Evolutionary conservation across 2,797 vertebrate genomes (phyloP), one percentile per base, ranked within the genome.

Genomic region (Kryptolebias ocellatus): DNA sequence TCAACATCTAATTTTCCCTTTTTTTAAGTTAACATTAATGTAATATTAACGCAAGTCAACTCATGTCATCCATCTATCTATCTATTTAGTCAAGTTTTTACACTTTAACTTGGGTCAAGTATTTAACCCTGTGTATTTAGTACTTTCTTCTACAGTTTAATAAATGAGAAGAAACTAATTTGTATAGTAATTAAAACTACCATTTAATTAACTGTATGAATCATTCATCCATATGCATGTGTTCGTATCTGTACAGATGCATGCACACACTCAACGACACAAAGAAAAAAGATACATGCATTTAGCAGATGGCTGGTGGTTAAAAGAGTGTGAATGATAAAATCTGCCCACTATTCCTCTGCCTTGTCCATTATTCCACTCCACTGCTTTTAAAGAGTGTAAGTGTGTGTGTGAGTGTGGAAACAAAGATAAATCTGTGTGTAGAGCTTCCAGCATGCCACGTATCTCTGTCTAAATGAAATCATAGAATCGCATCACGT

Each of bases 281-380:
- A 71, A 59, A 64, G 53, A 42, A 72, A 75, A 74, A 70, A 70
- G 77, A 84, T 74, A 72, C 60, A 34, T 72, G 78, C 63, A 79
- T 88, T 87, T 83, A 84, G 79, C 92, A 92, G 91, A 91, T 90
- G 91, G 89, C 76, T 78, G 71, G 78, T 87, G 83, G 81, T 81
- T 89, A 90, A 90, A 83, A 89, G 89, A 72, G 81, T 88, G 90
- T 87, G 86, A 86, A 84, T 87, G 90, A 93, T 89, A 88, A 91
- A 92, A 91, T 86, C 88, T 84, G 81, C 70, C 82, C 83, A 79
- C 81, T 82, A 85, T 87, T 88, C 79, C 75, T 67, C 87, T 66
- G 80, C 76, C 84, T 89, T 87, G 84, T 87, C 86, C 84, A 91
- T 90, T 90, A 93, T 92, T 91, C 87, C 87, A 91, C 91, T 88